Percentiles rank a stretch among this genome's conserved stretches.
phyloP scores from a whole-genome alignment of 2,113 vertebrate genomes.

The Brevimyrus niger region DNA sequence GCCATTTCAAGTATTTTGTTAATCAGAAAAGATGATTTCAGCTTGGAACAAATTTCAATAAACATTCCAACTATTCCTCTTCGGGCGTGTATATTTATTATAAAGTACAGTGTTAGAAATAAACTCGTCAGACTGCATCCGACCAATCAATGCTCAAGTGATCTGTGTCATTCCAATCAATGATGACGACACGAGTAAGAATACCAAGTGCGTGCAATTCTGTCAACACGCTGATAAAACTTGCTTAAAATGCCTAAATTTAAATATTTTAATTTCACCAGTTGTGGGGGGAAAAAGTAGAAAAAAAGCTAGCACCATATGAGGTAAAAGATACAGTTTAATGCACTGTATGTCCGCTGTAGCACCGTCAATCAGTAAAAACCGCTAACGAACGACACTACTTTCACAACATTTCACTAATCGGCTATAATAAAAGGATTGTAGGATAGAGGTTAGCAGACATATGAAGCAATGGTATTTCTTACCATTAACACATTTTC shows the following conservation, averaged over 20 bases:
- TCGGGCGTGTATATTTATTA: neutral
- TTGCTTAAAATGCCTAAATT: neutral
- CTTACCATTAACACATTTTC: neutral
- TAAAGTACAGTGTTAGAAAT: neutral
- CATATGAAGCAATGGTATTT: neutral
- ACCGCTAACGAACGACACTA: neutral
- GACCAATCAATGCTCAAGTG: neutral
- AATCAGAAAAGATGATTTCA: neutral
- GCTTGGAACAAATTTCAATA: neutral
- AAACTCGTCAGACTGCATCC: neutral
- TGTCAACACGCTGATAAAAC: neutral
- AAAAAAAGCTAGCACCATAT: slow-evolving; percentile 68
- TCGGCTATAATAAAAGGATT: slow-evolving; percentile 9
- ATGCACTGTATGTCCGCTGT: slow-evolving; percentile 60
- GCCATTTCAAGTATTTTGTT: neutral
- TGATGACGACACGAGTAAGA: neutral
- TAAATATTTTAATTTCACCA: neutral
- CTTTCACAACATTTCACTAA: neutral
- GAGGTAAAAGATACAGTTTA: slow-evolving; percentile 59
- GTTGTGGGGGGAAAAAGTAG: neutral
- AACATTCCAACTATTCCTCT: neutral
- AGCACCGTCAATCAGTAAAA: slow-evolving; percentile 64
- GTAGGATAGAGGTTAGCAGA: neutral
- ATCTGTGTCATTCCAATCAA: neutral
- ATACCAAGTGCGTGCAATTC: neutral